phyloP scores from a whole-genome alignment of 1,140 invertebrate species.

The Dinothrombium tinctorium region DNA sequence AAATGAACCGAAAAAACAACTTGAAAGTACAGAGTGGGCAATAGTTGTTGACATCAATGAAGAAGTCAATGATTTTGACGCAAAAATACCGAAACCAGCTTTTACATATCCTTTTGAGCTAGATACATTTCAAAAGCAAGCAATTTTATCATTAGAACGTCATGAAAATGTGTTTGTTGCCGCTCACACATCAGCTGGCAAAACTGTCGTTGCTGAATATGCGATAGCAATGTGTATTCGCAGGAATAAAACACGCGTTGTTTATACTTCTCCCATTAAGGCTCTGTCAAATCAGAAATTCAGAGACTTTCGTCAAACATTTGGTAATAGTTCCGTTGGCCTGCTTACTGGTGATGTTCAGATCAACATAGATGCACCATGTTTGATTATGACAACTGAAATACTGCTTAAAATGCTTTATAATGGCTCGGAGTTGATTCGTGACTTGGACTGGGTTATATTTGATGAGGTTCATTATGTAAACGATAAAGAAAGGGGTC shows the following conservation, averaged over 20 bases:
- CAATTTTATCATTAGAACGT: constrained; percentile 77
- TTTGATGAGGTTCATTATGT: constrained; percentile 99
- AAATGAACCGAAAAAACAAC: no score
- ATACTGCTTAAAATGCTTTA: constrained; percentile 85
- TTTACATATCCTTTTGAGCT: constrained; percentile 43
- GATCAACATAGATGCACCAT: constrained; percentile 50
- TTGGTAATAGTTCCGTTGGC: constrained; percentile 23
- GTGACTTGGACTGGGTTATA: constrained; percentile 94
- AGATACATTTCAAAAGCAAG: constrained; percentile 89
- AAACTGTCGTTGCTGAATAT: constrained; percentile 98
- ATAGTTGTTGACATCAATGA: constrained; percentile 2
- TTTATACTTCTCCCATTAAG: constrained; percentile 98
- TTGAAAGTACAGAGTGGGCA: constrained; percentile 4
- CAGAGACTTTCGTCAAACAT: constrained; percentile 61
- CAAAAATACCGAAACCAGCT: constrained; percentile 7
- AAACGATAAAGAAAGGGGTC: constrained; percentile 87
- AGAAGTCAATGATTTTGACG: neutral
- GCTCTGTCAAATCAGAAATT: constrained; percentile 98
- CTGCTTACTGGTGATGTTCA: constrained; percentile 22
- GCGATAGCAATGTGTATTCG: constrained; percentile 56
- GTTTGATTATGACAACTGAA: constrained; percentile 98
- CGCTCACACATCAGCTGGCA: constrained; percentile 95
- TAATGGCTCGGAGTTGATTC: constrained; percentile 73
- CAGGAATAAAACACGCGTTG: constrained; percentile 31
- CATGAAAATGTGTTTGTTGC: constrained; percentile 90